Base-by-base conservation (phyloP, 1,140 invertebrate genomes). In the Antheraea mylitta region DNA sequence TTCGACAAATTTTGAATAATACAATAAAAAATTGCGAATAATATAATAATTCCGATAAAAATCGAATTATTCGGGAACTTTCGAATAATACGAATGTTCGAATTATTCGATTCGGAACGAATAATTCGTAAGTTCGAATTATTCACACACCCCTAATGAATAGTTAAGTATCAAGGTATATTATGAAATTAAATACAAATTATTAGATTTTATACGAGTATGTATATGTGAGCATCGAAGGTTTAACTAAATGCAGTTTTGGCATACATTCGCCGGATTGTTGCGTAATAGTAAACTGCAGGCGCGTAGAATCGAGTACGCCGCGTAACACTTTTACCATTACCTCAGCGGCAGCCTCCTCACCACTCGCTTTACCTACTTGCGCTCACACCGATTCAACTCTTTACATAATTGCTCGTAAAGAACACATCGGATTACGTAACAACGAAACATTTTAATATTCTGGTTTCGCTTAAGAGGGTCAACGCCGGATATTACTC, bases 301-400 rank as follows among this genome's bases (percentile, higher is more conserved):
- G 66, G 72, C 74, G 75, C 74, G 67, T 70, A 61, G 82, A 79
- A 89, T 85, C 80, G 85, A 78, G 86, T 80, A 80, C 87, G 81
- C 74, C 78, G 83, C 82, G 89, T 91, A 90, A 89, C 88, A 91
- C 87, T 91, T 88, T 90, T 90, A 89, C 87, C 81, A 86, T 86
- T 86, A 85, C 82, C 73, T 76, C 77, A 70, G 78, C 78, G 70
- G 64, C 77, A 71, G 67, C 82, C 73, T 74, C 83, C 66, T 76
- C 71, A 67, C 81, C 75, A 75, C 83, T 81, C 80, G 75, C 75
- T 81, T 53, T 78, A 77, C 85, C 81, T 72, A 83, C 80, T 79
- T 81, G 67, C 63, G 70, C 71, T 72, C 73, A 72, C 69, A 70
- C 66, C 76, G 81, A 83, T 82, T 74, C 82, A 78, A 76, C 76